A percentile compares a stretch with the other conserved stretches of the same genome.
Evolutionary conservation across 2,888 invertebrate genomes (phyloP).

Genomic region (Oeneis ivallda): DNA sequence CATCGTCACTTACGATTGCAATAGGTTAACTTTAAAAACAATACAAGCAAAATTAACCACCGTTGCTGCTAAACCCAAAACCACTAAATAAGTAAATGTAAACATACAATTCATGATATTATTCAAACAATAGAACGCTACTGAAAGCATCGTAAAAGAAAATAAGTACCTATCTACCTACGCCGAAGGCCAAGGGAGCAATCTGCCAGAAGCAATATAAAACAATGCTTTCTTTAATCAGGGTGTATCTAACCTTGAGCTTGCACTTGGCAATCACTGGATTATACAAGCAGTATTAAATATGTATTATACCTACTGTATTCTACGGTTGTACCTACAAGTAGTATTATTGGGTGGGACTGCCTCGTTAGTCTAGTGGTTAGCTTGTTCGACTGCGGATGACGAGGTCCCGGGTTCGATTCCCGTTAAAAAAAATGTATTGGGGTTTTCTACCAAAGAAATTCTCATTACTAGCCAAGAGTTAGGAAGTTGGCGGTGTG

Average conservation of each 20-base stretch:
- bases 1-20: too few species aligned
- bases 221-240: constrained; percentile 27
- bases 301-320: too few species aligned
- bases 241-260: constrained; percentile 20
- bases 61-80: too few species aligned
- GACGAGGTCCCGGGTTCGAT: too few species aligned
- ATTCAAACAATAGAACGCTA: constrained; percentile 7
- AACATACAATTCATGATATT: constrained; percentile 6
- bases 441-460: too few species aligned
- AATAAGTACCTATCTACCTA: neutral
- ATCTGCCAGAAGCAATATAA: constrained; percentile 25
- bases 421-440: too few species aligned
- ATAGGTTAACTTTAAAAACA: neutral
- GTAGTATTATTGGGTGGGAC: too few species aligned
- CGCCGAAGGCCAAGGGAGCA: constrained; percentile 26
- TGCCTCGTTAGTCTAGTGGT: too few species aligned
- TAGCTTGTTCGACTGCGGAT: too few species aligned
- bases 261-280: constrained; percentile 17
- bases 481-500: too few species aligned
- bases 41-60: neutral
- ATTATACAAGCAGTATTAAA: neutral
- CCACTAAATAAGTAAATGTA: neutral
- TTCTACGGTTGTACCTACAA: too few species aligned
- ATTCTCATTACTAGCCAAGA: too few species aligned
- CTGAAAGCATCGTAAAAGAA: constrained; percentile 22